A percentile compares a stretch with the other conserved stretches of the same genome.
These are phyloP conservation scores for Sinodicranocentrus sp. DNA, from an alignment of 2,888 invertebrate genomes.

Conservation along the genomic window DNA sequence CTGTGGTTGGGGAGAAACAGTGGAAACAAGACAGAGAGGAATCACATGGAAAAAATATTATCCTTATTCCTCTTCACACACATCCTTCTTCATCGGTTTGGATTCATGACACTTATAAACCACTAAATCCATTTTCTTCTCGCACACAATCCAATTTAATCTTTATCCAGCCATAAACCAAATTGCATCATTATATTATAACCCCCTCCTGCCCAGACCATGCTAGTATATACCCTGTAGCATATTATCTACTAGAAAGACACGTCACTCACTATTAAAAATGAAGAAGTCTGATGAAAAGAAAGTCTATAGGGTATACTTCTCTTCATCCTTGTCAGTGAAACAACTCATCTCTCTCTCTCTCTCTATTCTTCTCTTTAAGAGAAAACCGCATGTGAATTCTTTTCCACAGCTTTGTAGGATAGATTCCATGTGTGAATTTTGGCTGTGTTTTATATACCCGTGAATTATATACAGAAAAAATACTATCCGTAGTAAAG, in stretches of 20 bases:
- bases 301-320: not conserved
- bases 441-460: no score
- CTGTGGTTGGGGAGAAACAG: constrained; percentile 39
- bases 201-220: no score
- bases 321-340: no score
- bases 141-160: constrained; percentile 56
- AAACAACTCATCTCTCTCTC: no score
- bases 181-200: constrained; percentile 44
- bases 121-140: constrained; percentile 25
- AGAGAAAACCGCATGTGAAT: not conserved
- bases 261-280: constrained; percentile 26
- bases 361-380: no score
- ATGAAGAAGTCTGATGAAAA: constrained; percentile 8
- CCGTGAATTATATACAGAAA: no score
- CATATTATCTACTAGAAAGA: no score
- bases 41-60: not conserved
- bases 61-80: not conserved
- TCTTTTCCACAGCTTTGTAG: not conserved
- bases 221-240: no score
- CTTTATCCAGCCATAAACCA: constrained; percentile 54
- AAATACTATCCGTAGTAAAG: no score
- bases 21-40: not conserved
- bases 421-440: no score
- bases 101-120: constrained; percentile 25
- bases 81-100: constrained; percentile 32